Base-by-base conservation (phyloP, 2,797 vertebrate genomes). In the Propithecus perrieri region DNA sequence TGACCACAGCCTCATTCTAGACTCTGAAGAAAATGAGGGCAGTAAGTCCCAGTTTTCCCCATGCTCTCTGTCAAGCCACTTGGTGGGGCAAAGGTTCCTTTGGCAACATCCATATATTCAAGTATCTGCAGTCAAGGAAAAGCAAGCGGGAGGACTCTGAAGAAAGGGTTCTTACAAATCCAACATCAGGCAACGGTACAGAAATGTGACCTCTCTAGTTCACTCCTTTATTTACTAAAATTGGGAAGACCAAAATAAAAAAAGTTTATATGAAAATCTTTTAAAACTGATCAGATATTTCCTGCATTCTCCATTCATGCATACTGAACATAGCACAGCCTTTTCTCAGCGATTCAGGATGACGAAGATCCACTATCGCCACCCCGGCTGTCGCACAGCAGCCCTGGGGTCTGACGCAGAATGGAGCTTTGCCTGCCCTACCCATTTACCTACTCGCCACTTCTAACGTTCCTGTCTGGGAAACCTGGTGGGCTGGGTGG, bases 111-210 rank as follows among this genome's bases (percentile, higher is more conserved):
- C 17, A 41, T 48, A 38, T 2, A 5, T 2, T 46, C 38, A 4
- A 2, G 7, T 8, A 35, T 41, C 75, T 20, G 43, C 83, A 74
- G 12, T 24, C 33, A 28, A 67, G 80, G 63, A 11, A 55, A 61
- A 50, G 28, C 46, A 50, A 50, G 28, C 18, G 26, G 12, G 48
- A 1, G 4, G 35, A 24, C 22, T 33, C 71, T 2, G 10, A 63
- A 15, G 0, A 4, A 33, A 13, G 4, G 41, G 14, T 33, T 24
- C 61, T 69, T 59, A 17, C 11, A 24, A 53, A 74, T 0, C n/a
- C 33, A 48, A 2, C 9, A 13, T 2, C 17, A 0, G 18, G 38
- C 46, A 78, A 33, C 0, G 1, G n/a, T 7, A 41, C 3, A 2
- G 0, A 17, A 67, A 67, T 13, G 59, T 1, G 3, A 26, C 55